Evolutionary conservation across 2,113 vertebrate genomes (phyloP), one percentile per base, ranked within the genome.

Genomic region (Sorex fumeus): DNA sequence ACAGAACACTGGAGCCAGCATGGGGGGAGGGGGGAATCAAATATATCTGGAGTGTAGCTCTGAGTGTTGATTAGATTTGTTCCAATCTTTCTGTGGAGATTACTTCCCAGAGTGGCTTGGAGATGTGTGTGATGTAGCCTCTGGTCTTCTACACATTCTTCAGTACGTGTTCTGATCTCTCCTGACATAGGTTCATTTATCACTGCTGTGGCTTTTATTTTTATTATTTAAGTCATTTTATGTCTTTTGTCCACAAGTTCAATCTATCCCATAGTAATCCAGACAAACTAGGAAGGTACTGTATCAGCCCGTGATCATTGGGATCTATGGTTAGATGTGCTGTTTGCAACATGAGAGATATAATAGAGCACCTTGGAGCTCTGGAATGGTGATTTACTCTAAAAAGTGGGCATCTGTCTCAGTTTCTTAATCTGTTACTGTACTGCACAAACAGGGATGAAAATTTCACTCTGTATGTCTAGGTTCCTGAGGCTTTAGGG

Each of bases 201-300:
- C 8, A 70, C 23, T 1, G 32, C 67, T 32, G 19, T 53, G 8
- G 11, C 12, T 90, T 40, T 84, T 36, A 80, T 25, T 40, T 88
- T 34, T 93, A 28, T 88, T 23, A 72, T 10, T 19, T 70, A 57
- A 80, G 47, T 43, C 84, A 67, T 75, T 66, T 62, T 12, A 15
- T 57, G 30, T 2, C 18, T 86, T 57, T 21, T 84, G 0, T 82
- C 25, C 89, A 16, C 53, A 87, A 45, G 32, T 43, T 45, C 25
- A 67, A 23, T 36, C 72, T 87, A 71, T 3, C n/a, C 81, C n/a
- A 12, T 78, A 6, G 93, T 57, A 91, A 62, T 84, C n/a, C 21
- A 78, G 32, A 40, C 5, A 77, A 67, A 12, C 25, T 0, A 1
- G 27, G 8, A 60, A 83, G 30, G 10, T 57, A 6, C 15, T 47